phyloP scores from a whole-genome alignment of 2,797 vertebrate species.

The Schizopygopsis pylzovi region DNA sequence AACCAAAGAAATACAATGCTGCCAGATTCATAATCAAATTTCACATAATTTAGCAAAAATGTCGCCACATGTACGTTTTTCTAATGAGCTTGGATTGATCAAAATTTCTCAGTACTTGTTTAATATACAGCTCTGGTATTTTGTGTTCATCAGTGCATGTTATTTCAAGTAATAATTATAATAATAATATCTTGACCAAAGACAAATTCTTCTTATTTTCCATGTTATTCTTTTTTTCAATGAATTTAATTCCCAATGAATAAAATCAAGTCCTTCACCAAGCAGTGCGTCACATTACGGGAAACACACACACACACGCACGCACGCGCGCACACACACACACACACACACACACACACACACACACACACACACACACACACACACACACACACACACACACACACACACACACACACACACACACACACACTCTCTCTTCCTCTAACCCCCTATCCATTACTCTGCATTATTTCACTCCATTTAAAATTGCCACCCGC shows the following conservation, averaged over 20 bases:
- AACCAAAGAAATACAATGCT: neutral
- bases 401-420: neutral
- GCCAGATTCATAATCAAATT: neutral
- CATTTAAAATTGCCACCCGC: slow-evolving; percentile 9
- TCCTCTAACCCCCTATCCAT: slow-evolving; percentile 18
- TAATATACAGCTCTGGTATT: neutral
- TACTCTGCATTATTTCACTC: slow-evolving; percentile 17
- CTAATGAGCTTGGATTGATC: neutral
- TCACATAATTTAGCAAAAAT: neutral
- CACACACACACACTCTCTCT: neutral
- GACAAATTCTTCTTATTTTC: slow-evolving; percentile 4
- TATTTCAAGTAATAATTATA: neutral
- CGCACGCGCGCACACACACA: neutral
- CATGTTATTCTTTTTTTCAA: neutral
- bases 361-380: neutral
- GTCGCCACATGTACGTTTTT: neutral
- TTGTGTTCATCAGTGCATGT: neutral
- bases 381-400: neutral
- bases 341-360: neutral
- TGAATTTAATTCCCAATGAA: neutral
- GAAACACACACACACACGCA: neutral
- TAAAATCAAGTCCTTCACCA: neutral
- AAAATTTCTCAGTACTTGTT: neutral
- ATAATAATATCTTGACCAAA: neutral
- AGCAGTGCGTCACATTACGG: neutral